A percentile compares a stretch with the other conserved stretches of the same genome.
Evolutionary conservation across 2,888 invertebrate genomes (phyloP).

Genomic region (Pterobdella sp.): DNA sequence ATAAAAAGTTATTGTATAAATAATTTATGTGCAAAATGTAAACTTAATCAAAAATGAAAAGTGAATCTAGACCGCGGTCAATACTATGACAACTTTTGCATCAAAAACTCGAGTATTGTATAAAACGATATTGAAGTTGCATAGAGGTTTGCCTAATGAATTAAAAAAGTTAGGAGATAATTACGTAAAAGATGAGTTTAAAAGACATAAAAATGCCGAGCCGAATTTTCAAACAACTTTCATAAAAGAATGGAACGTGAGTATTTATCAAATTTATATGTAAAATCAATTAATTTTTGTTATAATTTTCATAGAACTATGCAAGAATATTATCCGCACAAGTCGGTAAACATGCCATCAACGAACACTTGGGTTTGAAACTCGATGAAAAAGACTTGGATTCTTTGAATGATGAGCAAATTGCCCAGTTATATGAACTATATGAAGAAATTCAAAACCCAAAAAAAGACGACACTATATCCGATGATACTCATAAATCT

Average conservation of each 20-base stretch:
- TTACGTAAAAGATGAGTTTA: constrained; percentile 76
- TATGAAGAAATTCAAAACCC: constrained; percentile 34
- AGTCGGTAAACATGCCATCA: constrained; percentile 27
- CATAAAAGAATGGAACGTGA: constrained; percentile 76
- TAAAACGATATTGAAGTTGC: constrained; percentile 70
- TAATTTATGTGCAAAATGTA: neutral
- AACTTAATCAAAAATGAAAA: neutral
- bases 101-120: constrained; percentile 65
- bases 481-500: neutral
- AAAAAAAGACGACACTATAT: neutral
- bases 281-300: constrained; percentile 10
- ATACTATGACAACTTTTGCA: constrained; percentile 52
- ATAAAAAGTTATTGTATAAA: neutral
- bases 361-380: constrained; percentile 27
- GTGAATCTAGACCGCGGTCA: neutral
- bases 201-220: constrained; percentile 65
- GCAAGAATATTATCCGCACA: constrained; percentile 35
- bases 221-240: constrained; percentile 67
- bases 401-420: constrained; percentile 32
- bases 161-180: constrained; percentile 65
- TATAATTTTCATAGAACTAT: constrained; percentile 33
- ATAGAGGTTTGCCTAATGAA: constrained; percentile 67
- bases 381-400: constrained; percentile 28
- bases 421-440: constrained; percentile 36
- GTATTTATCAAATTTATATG: constrained; percentile 31